A percentile compares a stretch with the other conserved stretches of the same genome.
These are phyloP conservation scores for Bibio marci DNA, from an alignment of 2,888 invertebrate species.

Conservation along the genomic window DNA sequence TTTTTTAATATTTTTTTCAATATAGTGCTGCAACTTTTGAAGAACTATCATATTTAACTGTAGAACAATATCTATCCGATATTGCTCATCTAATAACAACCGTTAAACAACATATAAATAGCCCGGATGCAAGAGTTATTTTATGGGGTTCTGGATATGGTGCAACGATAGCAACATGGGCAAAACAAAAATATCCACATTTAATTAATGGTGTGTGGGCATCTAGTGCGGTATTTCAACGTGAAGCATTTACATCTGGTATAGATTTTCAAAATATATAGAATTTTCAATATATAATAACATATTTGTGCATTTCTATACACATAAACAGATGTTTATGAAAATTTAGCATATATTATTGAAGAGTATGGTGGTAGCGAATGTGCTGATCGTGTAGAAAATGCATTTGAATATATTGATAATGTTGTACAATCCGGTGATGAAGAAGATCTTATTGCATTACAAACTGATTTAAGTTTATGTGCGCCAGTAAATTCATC, in stretches of 20 bases:
- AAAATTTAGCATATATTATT: background rate
- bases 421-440: background rate
- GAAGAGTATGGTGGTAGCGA: background rate
- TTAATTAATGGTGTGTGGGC: background rate
- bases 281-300: background rate
- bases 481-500: background rate
- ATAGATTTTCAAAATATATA: background rate
- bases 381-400: background rate
- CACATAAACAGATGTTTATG: background rate
- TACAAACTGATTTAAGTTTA: background rate
- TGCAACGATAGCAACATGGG: too few species aligned
- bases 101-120: too few species aligned
- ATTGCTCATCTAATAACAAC: too few species aligned
- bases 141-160: too few species aligned
- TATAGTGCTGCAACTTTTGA: too few species aligned
- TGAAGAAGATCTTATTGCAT: background rate
- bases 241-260: background rate
- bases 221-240: background rate
- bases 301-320: background rate
- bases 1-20: too few species aligned
- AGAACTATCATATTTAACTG: too few species aligned
- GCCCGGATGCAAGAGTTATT: too few species aligned
- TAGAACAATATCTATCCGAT: too few species aligned
- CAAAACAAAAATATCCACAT: too few species aligned
- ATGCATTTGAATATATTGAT: background rate